Evolutionary conservation across 2,888 invertebrate genomes (phyloP).

Genomic region (Sericinus montela): DNA sequence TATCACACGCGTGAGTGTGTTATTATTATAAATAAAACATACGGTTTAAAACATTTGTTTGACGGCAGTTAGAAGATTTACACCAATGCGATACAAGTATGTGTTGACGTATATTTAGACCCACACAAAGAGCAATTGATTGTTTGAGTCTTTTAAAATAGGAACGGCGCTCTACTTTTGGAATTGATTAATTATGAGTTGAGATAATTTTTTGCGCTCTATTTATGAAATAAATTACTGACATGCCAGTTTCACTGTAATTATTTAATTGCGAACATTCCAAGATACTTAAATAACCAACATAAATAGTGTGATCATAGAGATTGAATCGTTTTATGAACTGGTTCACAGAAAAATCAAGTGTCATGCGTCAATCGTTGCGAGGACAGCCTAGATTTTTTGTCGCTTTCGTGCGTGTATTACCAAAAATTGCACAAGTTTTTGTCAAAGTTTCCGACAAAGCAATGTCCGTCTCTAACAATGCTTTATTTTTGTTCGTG

Average conservation of each 20-base stretch:
- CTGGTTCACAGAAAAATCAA: too few species aligned
- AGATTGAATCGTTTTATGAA: too few species aligned
- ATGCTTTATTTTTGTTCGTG: slow-evolving; percentile 77
- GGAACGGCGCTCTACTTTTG: slow-evolving; percentile 58
- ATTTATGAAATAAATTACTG: slow-evolving; percentile 53
- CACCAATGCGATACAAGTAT: slow-evolving; percentile 36
- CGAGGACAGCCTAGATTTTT: too few species aligned
- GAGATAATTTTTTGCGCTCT: slow-evolving; percentile 43
- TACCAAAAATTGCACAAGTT: slow-evolving; percentile 71
- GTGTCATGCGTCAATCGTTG: too few species aligned
- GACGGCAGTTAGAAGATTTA: slow-evolving; percentile 61
- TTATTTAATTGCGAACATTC: slow-evolving; percentile 53
- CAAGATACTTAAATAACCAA: not conserved
- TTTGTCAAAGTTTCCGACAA: slow-evolving; percentile 70
- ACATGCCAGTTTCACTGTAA: slow-evolving; percentile 49
- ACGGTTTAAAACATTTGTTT: slow-evolving; percentile 70
- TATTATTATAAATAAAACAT: slow-evolving; percentile 70
- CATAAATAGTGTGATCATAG: too few species aligned
- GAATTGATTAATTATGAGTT: slow-evolving; percentile 74
- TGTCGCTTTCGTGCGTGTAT: slow-evolving; percentile 41
- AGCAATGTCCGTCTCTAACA: slow-evolving; percentile 57
- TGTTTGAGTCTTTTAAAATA: slow-evolving; percentile 58
- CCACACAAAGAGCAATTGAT: slow-evolving; percentile 75
- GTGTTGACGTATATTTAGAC: slow-evolving; percentile 61
- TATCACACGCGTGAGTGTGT: slow-evolving; percentile 39